Evolutionary conservation across 2,888 invertebrate species (phyloP), one percentile per base, ranked within the genome.

Genomic region (Cheiracanthium punctorium): DNA sequence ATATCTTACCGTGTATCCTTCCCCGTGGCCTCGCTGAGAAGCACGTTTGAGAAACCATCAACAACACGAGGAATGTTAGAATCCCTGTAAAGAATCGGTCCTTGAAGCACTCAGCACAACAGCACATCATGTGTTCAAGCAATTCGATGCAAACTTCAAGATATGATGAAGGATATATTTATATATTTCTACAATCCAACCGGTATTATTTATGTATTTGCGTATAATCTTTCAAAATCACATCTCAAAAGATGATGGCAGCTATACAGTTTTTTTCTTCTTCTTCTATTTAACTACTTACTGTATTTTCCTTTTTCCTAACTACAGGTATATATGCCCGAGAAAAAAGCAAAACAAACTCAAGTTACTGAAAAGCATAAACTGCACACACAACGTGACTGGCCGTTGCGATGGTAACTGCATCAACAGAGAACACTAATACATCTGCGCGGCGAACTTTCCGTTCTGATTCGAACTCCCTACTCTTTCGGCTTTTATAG

Each of bases 1-100:
- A 58, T 58, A 20, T n/a, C 58, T 58, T 58, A 58, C 58, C 58
- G 24, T 58, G 58, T 24, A 58, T 58, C 17, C 58, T 20, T 58
- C 58, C 58, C 17, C 58, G 8, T 20, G n/a, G n/a, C 12, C 58
- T 58, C 24, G 58, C 58, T 0, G 58, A 58, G 20, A 24, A 24
- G 58, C 58, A 24, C 24, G 24, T 24, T 24, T 58, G 58, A 12
- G 24, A 58, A 58, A 58, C 24, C 58, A 24, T 24, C 58, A 58
- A 24, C 20, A 58, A 20, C 12, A 58, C 58, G 12, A 58, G 58
- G 24, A 58, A 58, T 0, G 17, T 12, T 24, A 58, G 58, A 58
- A 58, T 58, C 58, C 58, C 24, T 24, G 24, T 58, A 4, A 17
- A 1, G 24, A 24, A 24, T 4, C 24, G 20, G 58, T 58, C 58